Evolutionary conservation across 2,888 invertebrate species (phyloP).

Genomic region (Siphonodentalium dalli): DNA sequence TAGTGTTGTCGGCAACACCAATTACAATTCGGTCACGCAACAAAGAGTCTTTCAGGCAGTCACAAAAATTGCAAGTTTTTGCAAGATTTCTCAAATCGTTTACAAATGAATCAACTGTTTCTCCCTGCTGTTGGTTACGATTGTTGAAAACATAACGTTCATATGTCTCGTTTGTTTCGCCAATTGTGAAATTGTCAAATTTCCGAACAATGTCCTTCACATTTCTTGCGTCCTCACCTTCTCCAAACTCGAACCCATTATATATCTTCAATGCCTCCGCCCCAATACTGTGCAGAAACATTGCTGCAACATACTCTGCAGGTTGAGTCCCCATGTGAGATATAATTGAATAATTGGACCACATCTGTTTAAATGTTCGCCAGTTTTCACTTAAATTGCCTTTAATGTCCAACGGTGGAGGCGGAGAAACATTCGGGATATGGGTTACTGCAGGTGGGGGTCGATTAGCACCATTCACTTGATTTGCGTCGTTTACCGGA

Average conservation of each 20-base stretch:
- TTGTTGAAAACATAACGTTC: conserved; percentile 29
- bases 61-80: conserved; percentile 21
- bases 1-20: conserved; percentile 2
- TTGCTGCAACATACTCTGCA: conserved; percentile 10
- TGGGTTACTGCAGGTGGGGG: too few species aligned
- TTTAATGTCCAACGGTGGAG: conserved; percentile 13
- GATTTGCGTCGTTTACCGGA: too few species aligned
- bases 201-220: conserved; percentile 16
- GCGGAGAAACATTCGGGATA: conserved; percentile 16
- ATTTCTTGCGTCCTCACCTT: conserved; percentile 13
- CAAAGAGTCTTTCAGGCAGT: conserved; percentile 12
- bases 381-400: conserved; percentile 14
- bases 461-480: too few species aligned
- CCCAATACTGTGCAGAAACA: conserved; percentile 18
- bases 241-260: conserved; percentile 14
- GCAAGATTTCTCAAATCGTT: conserved; percentile 6
- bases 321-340: conserved; percentile 4
- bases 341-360: conserved; percentile 16
- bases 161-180: conserved; percentile 21
- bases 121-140: conserved; percentile 14
- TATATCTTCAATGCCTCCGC: conserved; percentile 19
- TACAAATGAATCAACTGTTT: conserved; percentile 7
- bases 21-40: conserved; percentile 12
- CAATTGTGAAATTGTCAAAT: conserved; percentile 22
- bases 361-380: conserved; percentile 10